Conservation (phyloP, 1,140 invertebrate genomes). For the Apis mellifera region Amel_HAv3.1 CM009934.2:9322001-9322500, state of each 20-base stretch:
- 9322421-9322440: not conserved
- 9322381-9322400: not conserved
- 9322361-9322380: not conserved
- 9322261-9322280: not conserved
- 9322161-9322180: not conserved
- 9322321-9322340: not conserved
- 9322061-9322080: too few species aligned
- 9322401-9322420: not conserved
- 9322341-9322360: not conserved
- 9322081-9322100: not conserved
- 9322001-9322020: not conserved
- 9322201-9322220: not conserved
- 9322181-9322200: not conserved
- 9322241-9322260: not conserved
- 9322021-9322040: not conserved
- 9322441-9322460: not conserved
- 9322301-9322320: too few species aligned
- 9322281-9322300: not conserved
- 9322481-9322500: not conserved
- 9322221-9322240: not conserved
- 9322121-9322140: not conserved
- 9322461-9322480: not conserved
- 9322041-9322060: too few species aligned
- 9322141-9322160: too few species aligned
- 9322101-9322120: not conserved